A percentile compares a stretch with the other conserved stretches of the same genome.
Evolutionary conservation across 2,797 vertebrate species (phyloP).

Genomic region (Prionace glauca): DNA sequence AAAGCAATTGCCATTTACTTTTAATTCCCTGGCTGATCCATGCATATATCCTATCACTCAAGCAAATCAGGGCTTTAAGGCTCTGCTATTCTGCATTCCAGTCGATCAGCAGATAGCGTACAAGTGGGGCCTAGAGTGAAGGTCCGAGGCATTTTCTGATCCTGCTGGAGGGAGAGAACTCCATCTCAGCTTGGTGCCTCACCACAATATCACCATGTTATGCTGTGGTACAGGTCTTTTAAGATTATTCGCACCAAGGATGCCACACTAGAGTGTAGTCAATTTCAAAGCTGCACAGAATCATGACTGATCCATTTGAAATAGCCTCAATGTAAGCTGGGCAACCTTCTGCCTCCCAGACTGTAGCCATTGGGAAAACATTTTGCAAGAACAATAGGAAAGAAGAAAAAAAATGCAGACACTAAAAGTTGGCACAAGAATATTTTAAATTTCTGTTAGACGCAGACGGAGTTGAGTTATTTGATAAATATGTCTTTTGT

Average conservation of each 20-base stretch:
- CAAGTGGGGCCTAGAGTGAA: not conserved
- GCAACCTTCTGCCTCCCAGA: not conserved
- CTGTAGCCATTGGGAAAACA: not conserved
- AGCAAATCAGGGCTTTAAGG: not conserved
- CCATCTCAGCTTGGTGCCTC: not conserved
- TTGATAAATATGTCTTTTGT: not conserved
- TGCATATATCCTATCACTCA: not conserved
- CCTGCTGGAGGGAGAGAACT: not conserved
- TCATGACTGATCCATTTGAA: not conserved
- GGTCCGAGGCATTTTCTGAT: not conserved
- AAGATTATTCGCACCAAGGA: not conserved
- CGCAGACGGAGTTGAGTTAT: not conserved
- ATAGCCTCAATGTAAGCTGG: not conserved
- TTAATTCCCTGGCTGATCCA: not conserved
- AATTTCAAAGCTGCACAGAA: not conserved
- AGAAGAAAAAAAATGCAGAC: not conserved
- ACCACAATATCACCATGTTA: not conserved
- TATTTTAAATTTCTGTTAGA: not conserved
- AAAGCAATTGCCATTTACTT: not conserved
- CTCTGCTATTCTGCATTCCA: not conserved
- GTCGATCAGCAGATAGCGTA: not conserved
- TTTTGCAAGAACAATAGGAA: not conserved
- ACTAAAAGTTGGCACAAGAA: not conserved
- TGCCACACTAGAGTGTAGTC: not conserved
- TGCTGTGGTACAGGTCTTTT: not conserved